Base-by-base conservation (phyloP, 2,888 invertebrate species). In the Halocaridina rubra region DNA sequence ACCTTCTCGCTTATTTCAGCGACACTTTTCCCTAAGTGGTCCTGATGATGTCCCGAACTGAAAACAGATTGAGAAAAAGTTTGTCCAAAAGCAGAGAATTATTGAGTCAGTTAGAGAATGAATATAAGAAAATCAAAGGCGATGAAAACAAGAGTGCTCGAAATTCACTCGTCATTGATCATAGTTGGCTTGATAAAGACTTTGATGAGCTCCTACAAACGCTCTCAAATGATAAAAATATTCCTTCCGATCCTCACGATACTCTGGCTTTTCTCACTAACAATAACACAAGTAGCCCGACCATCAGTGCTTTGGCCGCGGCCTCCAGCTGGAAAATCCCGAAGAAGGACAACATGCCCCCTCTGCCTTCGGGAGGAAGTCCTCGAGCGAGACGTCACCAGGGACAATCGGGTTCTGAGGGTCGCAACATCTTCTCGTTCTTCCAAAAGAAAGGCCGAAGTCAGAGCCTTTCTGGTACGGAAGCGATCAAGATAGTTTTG, bases 401-500 rank as follows among this genome's bases (percentile, higher is more conserved):
- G 8, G 33, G 76, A 27, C 80, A 80, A 46, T n/a, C 46, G n/a
- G 79, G 57, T 33, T 85, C 84, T 16, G 85, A 85, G 39, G 85
- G 85, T n/a, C 79, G 85, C 8, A 81, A 85, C 72, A 84, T 85
- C 76, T 87, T 87, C 57, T 72, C 85, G 69, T 87, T 87, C 84
- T 82, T 87, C 74, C 85, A 87, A 80, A 86, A 88, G 80, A 84
- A 88, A 85, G 88, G 88, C 84, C 87, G 89, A 88, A 78, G 89
- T 87, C 81, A 88, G 81, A 27, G 81, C 84, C 67, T 81, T 82
- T 64, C 88, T 88, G 39, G 89, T 77, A 77, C 92, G 80, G 93
- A 93, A 89, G 92, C 93, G 81, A 93, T 93, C 76, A 91, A 93
- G 84, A 90, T 93, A 39, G 93, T 93, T 88, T 90, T 93, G 30